These are phyloP conservation scores for Tenodera sinensis DNA, from an alignment of 2,888 invertebrate species.

Conservation along the genomic window DNA sequence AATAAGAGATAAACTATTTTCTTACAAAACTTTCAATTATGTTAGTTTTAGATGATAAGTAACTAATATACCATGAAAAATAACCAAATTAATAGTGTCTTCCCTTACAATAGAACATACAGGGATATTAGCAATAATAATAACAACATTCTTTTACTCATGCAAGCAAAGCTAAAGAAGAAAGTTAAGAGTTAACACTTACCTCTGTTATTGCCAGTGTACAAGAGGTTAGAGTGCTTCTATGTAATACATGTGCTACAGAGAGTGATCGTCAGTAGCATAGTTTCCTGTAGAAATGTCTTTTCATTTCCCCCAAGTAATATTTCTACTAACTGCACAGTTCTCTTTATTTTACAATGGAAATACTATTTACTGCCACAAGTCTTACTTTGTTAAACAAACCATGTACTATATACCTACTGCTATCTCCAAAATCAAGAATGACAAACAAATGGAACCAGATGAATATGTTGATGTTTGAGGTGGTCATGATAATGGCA, in stretches of 20 bases:
- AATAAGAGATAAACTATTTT: not conserved
- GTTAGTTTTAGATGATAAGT: no score
- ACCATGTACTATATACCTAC: no score
- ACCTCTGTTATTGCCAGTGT: not conserved
- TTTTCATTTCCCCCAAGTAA: no score
- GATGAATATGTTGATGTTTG: no score
- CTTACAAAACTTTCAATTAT: not conserved
- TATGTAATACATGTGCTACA: not conserved
- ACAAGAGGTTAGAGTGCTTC: not conserved
- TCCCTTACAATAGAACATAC: not conserved
- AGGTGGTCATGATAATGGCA: no score
- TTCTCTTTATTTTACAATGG: no score
- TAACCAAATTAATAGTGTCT: not conserved
- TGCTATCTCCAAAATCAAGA: no score
- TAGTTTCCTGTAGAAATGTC: not conserved
- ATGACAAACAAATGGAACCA: no score
- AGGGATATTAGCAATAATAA: not conserved
- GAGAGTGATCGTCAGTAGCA: not conserved
- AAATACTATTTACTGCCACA: no score
- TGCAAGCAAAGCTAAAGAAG: not conserved
- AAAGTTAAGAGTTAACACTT: not conserved
- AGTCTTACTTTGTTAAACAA: no score
- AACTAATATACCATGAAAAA: not conserved
- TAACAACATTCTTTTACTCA: not conserved
- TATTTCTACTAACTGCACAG: no score